Evolutionary conservation across 2,113 vertebrate genomes (phyloP).

Genomic region (Scalopus aquaticus): DNA sequence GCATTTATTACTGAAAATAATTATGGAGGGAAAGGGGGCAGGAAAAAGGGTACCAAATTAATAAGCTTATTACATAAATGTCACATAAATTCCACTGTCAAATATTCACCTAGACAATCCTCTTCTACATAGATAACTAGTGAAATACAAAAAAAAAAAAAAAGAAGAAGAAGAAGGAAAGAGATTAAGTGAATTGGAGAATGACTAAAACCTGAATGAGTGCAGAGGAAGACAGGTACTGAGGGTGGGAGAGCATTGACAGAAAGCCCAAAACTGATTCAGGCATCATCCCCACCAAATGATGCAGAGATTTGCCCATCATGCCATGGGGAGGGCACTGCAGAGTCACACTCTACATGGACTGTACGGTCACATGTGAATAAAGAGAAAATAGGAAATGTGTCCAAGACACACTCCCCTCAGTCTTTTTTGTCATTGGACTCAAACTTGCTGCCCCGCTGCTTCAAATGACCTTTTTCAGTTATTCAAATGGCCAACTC

Average conservation of each 20-base stretch:
- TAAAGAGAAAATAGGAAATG: background rate
- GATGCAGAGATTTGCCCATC: background rate
- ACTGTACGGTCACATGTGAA: background rate
- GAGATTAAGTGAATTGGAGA: background rate
- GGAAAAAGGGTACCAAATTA: background rate
- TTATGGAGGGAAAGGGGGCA: background rate
- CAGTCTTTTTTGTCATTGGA: background rate
- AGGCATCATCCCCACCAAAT: background rate
- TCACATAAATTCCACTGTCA: background rate
- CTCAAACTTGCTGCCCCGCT: background rate
- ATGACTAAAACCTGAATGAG: background rate
- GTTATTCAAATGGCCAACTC: background rate
- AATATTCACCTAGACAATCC: background rate
- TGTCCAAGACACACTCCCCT: background rate
- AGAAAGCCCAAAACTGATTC: background rate
- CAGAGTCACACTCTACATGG: background rate
- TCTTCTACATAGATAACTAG: background rate
- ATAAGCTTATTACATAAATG: background rate
- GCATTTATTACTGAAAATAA: conserved; percentile 37
- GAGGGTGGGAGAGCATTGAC: background rate
- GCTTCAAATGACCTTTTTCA: background rate
- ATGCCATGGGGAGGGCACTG: background rate
- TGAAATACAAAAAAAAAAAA: background rate
- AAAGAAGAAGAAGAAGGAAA: background rate
- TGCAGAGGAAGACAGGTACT: background rate